These are phyloP conservation scores for Galeopsomyia nigrocyanea DNA, from an alignment of 2,888 invertebrate species.

Conservation along the genomic window DNA sequence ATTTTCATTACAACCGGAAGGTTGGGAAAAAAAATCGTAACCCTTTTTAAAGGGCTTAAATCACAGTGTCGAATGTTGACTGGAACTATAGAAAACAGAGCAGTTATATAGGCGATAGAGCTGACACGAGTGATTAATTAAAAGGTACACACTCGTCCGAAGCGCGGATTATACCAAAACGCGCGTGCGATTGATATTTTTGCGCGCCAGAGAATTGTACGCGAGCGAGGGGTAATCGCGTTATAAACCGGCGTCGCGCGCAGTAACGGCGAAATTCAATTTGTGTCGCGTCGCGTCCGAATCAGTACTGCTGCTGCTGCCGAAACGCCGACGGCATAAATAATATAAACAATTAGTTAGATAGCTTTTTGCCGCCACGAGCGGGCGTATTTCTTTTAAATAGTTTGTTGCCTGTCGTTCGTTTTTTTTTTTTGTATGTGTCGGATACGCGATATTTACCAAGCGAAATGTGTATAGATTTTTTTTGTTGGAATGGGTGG, in stretches of 20 bases:
- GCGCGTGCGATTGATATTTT: conserved; percentile 63
- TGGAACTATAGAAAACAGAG: not conserved
- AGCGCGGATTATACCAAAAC: conserved; percentile 59
- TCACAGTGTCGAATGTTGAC: too few relatives aligned
- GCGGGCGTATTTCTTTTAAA: too few relatives aligned
- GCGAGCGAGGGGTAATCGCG: conserved; percentile 56
- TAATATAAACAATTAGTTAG: conserved; percentile 45
- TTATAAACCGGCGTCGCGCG: conserved; percentile 52
- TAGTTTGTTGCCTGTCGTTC: too few relatives aligned
- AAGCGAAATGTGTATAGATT: too few relatives aligned
- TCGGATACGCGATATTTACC: too few relatives aligned
- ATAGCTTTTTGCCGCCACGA: conserved; percentile 12
- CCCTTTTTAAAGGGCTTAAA: too few relatives aligned
- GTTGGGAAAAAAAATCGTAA: conserved; percentile 2
- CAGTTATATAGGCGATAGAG: conserved; percentile 45
- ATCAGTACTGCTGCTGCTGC: conserved; percentile 40
- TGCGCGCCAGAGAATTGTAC: conserved; percentile 46
- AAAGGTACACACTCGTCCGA: conserved; percentile 61
- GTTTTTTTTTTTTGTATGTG: too few relatives aligned
- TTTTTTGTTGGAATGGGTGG: too few relatives aligned
- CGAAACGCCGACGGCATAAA: conserved; percentile 38
- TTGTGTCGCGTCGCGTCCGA: conserved; percentile 54
- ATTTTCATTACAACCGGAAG: too few relatives aligned
- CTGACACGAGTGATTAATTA: conserved; percentile 61
- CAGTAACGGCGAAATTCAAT: conserved; percentile 59